Base-by-base conservation (phyloP, 2,888 invertebrate species). In the Cheiracanthium punctorium region DNA sequence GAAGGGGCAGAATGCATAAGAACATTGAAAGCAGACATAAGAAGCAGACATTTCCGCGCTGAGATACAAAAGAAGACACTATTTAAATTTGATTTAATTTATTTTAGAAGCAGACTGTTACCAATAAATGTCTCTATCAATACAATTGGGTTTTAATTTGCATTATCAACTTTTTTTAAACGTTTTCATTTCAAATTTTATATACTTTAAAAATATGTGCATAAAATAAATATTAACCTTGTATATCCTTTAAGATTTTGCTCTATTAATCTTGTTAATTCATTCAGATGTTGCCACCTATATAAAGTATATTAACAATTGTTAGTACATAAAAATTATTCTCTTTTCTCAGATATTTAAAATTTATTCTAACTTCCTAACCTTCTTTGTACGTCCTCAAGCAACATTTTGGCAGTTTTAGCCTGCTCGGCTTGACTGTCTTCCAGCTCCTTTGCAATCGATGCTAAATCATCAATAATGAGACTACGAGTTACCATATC, bases 221-320 rank as follows among this genome's bases (percentile, higher is more conserved):
- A 37, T 37, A 10, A 7, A 37, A 7, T 37, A 37, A 7, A 37
- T 37, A 7, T 37, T 37, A 89, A 94, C 94, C 95, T 95, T 0
- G 96, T 96, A 1, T 97, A 96, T 0, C 97, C 98, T 91, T 97
- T 96, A 37, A 99, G 91, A 88, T 95, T 97, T 92, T 96, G 96
- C 91, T 98, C 98, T 91, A 97, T 97, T 91, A 96, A 95, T 29
- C 95, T 94, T 91, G 97, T 97, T 24, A 97, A 93, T 90, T 95
- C 93, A 91, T 97, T 95, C 86, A 98, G 93, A 37, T 95, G 93
- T 88, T 96, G 95, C 97, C 98, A 98, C 82, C 92, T 92, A 89
- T 37, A 73, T 81, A 58, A 32, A 75, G 12, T 14, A 69, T 33
- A n/a, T 1, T 20, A 33, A 32, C n/a, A 33, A 33, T 20, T 29